Evolutionary conservation across 2,113 vertebrate genomes (phyloP), one percentile per base, ranked within the genome.

Genomic region (Hydropotes inermis): DNA sequence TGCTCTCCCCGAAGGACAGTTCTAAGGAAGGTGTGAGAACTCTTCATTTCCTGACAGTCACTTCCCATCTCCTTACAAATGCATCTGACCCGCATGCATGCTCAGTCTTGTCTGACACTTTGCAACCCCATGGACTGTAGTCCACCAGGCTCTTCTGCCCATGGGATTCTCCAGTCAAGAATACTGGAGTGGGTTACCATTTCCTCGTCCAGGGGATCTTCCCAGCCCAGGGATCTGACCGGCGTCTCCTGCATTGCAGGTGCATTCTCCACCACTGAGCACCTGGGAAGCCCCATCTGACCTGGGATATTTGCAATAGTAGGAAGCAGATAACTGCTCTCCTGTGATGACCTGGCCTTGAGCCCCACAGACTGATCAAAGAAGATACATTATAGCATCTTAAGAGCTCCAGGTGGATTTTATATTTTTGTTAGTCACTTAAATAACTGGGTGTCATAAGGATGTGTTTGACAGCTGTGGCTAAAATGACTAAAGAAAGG

Each of bases 401-500:
- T 55, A 25, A 25, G 27, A 58, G 79, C 58, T 54, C 17, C 64
- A 70, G 1, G 61, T 94, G 47, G 91, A 50, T 91, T 95, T 82
- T 78, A 79, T 92, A 0, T 3, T 67, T 67, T 96, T 89, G 12
- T 60, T 93, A 96, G 55, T 93, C 45, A 64, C 39, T 87, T 61
- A 98, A 93, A 50, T 74, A 94, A 84, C 50, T 81, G 67, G 55
- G 50, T 89, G 27, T 50, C 87, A 0, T 74, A 96, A 87, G 33
- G 23, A 79, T 14, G 6, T 78, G 83, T 82, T 79, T 97, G 92
- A 79, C 67, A 97, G 61, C 50, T 1, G 0, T 55, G 33, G 39
- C 92, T 88, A 27, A 87, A 96, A 88, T 13, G 17, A 94, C 88
- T 96, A 55, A 87, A 74, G 76, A 74, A 91, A 83, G 92, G 47